Conservation (phyloP, 1,140 invertebrate genomes). For the Hesperophylax magnus region DNA sequence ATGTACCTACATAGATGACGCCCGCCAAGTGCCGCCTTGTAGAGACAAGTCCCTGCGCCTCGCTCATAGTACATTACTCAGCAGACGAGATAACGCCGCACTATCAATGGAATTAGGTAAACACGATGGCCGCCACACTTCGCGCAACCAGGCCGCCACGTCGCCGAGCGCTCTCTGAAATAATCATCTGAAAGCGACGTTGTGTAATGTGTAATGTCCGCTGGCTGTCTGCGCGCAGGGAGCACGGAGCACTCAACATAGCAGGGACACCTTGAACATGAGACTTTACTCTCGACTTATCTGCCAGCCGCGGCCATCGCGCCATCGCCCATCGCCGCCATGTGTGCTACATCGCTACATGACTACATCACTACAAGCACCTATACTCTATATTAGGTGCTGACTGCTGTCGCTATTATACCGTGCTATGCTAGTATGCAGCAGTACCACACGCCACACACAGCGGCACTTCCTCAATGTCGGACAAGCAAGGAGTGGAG, state of each 20-base stretch:
- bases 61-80: not conserved
- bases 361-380: not conserved
- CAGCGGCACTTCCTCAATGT: conserved; percentile 2
- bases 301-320: conserved; percentile 14
- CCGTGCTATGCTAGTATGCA: no score
- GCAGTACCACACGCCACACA: not conserved
- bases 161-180: conserved; percentile 20
- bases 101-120: conserved; percentile 42
- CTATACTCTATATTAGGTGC: not conserved
- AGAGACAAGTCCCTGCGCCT: not conserved
- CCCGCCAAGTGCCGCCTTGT: not conserved
- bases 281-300: conserved; percentile 38
- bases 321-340: conserved; percentile 27
- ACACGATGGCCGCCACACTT: conserved; percentile 6
- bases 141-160: not conserved
- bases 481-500: not conserved
- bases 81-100: conserved; percentile 20
- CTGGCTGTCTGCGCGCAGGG: not conserved
- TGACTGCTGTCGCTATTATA: no score
- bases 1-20: not conserved
- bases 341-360: not conserved
- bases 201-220: conserved; percentile 20
- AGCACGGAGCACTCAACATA: conserved; percentile 17
- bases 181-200: conserved; percentile 19
- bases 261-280: conserved; percentile 29